phyloP scores from a whole-genome alignment of 92 coral and sea anemone species.

The Epizoanthus fatuus region DNA sequence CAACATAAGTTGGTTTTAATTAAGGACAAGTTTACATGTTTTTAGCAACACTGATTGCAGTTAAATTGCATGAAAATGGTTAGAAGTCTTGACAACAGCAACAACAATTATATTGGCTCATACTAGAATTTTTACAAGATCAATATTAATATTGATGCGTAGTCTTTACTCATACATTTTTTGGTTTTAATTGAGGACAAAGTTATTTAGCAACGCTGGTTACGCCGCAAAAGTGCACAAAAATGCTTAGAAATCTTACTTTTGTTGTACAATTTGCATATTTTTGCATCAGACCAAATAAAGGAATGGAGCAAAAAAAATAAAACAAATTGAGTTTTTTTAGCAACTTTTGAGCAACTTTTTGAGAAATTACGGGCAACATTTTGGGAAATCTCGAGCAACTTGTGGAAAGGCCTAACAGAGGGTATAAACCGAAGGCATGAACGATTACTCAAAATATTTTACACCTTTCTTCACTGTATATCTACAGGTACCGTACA shows the following conservation, averaged over 20 bases:
- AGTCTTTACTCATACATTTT: conserved; percentile 1
- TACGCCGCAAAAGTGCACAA: background rate
- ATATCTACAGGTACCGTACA: no score
- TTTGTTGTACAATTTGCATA: background rate
- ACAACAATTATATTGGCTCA: conserved; percentile 49
- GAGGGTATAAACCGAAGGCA: no score
- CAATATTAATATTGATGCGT: conserved; percentile 17
- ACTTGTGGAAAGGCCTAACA: conserved; percentile 12
- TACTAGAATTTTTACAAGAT: conserved; percentile 48
- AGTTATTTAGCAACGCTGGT: conserved; percentile 3
- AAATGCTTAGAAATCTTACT: conserved; percentile 5
- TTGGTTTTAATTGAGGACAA: conserved; percentile 1
- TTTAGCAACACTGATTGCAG: conserved; percentile 51
- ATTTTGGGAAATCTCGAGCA: conserved; percentile 4
- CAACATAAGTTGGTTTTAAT: conserved; percentile 50
- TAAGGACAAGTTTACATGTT: conserved; percentile 41
- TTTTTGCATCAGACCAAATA: background rate
- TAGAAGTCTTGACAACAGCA: conserved; percentile 51
- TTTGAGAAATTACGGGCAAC: background rate
- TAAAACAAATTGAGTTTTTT: no score
- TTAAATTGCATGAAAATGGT: conserved; percentile 53
- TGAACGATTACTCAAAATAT: no score
- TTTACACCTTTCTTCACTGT: no score
- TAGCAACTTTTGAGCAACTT: background rate
- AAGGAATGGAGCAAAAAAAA: background rate